Percentiles rank a stretch among this genome's conserved stretches.
phyloP scores from a whole-genome alignment of 2,888 invertebrate species.

The Erpobdella octoculata region DNA sequence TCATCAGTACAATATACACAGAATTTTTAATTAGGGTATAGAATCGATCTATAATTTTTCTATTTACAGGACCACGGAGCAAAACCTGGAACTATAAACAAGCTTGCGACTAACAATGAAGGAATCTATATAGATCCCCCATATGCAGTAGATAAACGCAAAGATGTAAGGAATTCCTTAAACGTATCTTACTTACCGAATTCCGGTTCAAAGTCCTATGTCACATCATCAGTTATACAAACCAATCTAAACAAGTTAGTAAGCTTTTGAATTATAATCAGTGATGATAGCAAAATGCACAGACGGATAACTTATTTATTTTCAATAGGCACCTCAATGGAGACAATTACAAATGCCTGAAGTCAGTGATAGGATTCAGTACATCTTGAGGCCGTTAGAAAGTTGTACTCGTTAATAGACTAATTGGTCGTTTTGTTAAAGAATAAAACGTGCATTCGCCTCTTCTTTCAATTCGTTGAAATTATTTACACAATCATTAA shows the following conservation, averaged over 20 bases:
- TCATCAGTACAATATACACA: too few relatives aligned
- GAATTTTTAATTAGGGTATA: too few relatives aligned
- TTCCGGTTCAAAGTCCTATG: conserved; percentile 2
- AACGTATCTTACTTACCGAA: conserved; percentile 8
- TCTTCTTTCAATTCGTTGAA: too few relatives aligned
- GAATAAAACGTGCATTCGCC: too few relatives aligned
- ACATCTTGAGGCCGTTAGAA: neutral
- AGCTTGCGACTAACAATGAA: neutral
- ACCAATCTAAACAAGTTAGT: conserved; percentile 22
- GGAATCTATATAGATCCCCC: neutral
- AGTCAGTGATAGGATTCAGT: neutral
- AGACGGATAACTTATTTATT: neutral
- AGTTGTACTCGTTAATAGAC: neutral
- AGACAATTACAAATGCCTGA: conserved; percentile 11
- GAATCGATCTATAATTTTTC: too few relatives aligned
- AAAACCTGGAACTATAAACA: conserved; percentile 19
- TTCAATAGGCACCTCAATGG: conserved; percentile 11
- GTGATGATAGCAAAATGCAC: too few relatives aligned
- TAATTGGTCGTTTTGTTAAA: too few relatives aligned
- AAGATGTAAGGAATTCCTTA: conserved; percentile 5
- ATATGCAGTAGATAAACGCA: neutral
- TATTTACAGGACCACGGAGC: conserved; percentile 21
- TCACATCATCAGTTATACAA: neutral
- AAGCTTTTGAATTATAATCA: neutral
- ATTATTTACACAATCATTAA: too few relatives aligned